Evolutionary conservation across 2,888 invertebrate species (phyloP), one percentile per base, ranked within the genome.

Genomic region (Meta bourneti): DNA sequence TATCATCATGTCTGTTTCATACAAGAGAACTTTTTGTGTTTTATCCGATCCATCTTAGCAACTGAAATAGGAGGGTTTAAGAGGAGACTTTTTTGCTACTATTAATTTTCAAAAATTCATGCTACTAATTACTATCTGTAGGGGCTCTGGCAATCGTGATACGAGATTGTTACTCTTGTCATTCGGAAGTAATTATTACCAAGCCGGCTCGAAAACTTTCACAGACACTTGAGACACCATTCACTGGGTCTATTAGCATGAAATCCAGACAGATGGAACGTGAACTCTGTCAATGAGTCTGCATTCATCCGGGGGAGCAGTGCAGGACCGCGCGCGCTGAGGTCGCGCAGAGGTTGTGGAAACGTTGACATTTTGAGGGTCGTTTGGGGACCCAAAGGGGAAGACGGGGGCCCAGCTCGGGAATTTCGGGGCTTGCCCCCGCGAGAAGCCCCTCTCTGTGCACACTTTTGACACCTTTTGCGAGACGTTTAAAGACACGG

Each of bases 341-440:
- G 91, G 91, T 91, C 91, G 83, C 4, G 19, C 91, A 83, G 74
- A 91, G 91, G 91, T 87, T 87, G 87, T 74, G 78, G 72, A 91
- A 87, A 83, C 91, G 87, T 91, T 91, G 91, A 91, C 90, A 90
- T 72, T 54, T 77, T 19, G 89, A 70, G 89, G 70, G 77, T 74
- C 70, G 20, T 11, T 54, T 61, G 90, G 90, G 84, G 51, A 72
- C 78, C 74, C 61, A 90, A 77, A 75, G 86, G 86, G 75, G 61
- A 80, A 74, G 19, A 34, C 16, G 75, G 82, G 61, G 87, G 81
- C 80, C 90, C 75, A 81, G 72, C 85, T 49, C 86, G 90, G 86
- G 90, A 86, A 86, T 90, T 75, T 49, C 61, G 16, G 77, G 52
- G 52, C 52, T 69, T n/a, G 8, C n/a, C 77, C 82, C 69, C 54